Evolutionary conservation across 1,140 invertebrate genomes (phyloP), one percentile per base, ranked within the genome.

Genomic region (Aphelinus atriplicis): DNA sequence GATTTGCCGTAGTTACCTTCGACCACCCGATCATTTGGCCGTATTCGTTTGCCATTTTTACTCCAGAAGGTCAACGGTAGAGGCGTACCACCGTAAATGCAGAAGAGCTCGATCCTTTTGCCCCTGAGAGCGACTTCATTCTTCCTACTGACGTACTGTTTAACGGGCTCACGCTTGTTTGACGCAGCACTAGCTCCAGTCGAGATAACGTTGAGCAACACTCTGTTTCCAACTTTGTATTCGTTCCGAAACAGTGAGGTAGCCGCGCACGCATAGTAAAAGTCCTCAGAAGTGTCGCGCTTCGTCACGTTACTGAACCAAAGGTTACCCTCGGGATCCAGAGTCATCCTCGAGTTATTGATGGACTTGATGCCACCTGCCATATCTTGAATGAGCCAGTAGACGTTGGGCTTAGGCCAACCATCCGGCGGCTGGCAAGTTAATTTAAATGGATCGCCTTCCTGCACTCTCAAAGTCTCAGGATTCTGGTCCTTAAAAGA

Each of bases 291-390:
- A 5, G 92, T 91, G 86, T 98, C 96, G n/a, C 90, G 82, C 70
- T 91, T 90, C 1, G 96, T 97, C 3, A 98, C 94, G 88, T 98
- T 97, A 46, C 95, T 96, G 87, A 98, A 98, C 94, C 95, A 97
- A 0, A 98, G 88, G 80, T 94, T 96, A 55, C 96, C 96, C 88
- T 97, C 96, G 0, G 96, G 96, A 87, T 98, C 96, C 10, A 97
- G 89, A 3, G 96, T 97, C 92, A 97, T 96, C 71, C 96, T 90
- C 0, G 95, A 96, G 81, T 95, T 96, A 82, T 98, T 98, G 71
- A 98, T 96, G 55, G 93, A 95, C 80, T 94, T 94, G 67, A 97
- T 92, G 64, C 91, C 91, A 46, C 94, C 95, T 61, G 91, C 90
- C 0, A 91, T 90, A 79, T 94, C 92, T 85, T 96, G 93, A 60